Conservation (phyloP, 2,113 vertebrate species). For the Progne subis region DNA sequence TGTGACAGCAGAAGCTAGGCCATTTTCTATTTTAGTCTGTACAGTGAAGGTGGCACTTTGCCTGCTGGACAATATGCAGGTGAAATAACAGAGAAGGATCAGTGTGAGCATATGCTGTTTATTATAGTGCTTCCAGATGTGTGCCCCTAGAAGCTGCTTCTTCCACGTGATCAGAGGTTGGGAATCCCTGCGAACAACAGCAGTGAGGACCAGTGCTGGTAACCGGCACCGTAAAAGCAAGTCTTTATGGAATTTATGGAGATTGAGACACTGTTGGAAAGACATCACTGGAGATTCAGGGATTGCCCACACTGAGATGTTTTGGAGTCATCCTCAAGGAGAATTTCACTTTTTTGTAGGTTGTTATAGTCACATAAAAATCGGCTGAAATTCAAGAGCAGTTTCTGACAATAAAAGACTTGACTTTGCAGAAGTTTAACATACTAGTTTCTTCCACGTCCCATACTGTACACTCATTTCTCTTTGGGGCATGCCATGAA, state of each 20-base stretch:
- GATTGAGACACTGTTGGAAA: neutral
- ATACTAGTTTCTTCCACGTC: neutral
- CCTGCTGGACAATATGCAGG: fast-evolving
- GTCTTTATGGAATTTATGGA: neutral
- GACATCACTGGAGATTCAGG: neutral
- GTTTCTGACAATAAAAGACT: neutral
- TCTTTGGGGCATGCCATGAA: neutral
- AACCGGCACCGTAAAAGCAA: neutral
- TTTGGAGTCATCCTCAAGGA: neutral
- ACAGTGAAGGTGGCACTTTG: neutral
- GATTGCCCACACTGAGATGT: neutral
- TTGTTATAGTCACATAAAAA: neutral
- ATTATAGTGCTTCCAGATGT: neutral
- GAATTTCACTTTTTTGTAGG: neutral
- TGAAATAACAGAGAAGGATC: neutral
- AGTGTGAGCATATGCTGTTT: neutral
- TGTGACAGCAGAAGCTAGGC: neutral
- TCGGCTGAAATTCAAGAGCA: neutral
- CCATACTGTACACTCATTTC: neutral
- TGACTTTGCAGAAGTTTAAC: neutral
- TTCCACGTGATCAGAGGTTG: neutral
- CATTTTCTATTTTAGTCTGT: neutral
- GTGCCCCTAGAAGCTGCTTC: neutral
- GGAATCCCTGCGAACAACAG: neutral
- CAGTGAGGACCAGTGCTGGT: neutral